These are phyloP conservation scores for Edolisoma coerulescens DNA, from an alignment of 2,113 vertebrate genomes.

Conservation along the genomic window DNA sequence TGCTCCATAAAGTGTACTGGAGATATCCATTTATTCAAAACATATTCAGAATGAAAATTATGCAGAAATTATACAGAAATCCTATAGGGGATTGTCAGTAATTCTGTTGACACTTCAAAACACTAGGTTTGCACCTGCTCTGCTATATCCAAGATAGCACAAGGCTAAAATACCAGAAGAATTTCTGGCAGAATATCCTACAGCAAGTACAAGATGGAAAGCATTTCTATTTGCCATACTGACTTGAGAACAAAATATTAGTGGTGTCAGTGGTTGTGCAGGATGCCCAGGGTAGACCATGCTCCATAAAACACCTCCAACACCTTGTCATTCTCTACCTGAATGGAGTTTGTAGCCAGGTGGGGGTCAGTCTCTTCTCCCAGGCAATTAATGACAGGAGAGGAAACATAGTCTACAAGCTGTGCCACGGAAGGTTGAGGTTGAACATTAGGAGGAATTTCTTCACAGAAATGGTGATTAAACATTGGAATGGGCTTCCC, in stretches of 20 bases:
- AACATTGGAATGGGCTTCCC: too few species aligned
- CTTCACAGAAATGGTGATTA: not conserved
- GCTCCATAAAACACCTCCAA: not conserved
- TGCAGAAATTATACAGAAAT: not conserved
- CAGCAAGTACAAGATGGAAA: not conserved
- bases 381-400: not conserved
- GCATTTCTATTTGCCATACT: not conserved
- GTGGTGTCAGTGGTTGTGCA: accelerated
- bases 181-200: not conserved
- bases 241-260: not conserved
- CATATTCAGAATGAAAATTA: not conserved
- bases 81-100: not conserved
- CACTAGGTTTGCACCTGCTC: not conserved
- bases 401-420: not conserved
- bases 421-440: accelerated
- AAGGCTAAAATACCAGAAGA: not conserved
- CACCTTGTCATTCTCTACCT: not conserved
- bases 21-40: not conserved
- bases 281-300: not conserved
- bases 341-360: not conserved
- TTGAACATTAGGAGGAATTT: not conserved
- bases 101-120: not conserved
- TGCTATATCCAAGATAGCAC: not conserved
- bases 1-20: not conserved
- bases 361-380: accelerated